These are phyloP conservation scores for Scaptomyza montana DNA, from an alignment of 1,140 invertebrate species.

Conservation along the genomic window DNA sequence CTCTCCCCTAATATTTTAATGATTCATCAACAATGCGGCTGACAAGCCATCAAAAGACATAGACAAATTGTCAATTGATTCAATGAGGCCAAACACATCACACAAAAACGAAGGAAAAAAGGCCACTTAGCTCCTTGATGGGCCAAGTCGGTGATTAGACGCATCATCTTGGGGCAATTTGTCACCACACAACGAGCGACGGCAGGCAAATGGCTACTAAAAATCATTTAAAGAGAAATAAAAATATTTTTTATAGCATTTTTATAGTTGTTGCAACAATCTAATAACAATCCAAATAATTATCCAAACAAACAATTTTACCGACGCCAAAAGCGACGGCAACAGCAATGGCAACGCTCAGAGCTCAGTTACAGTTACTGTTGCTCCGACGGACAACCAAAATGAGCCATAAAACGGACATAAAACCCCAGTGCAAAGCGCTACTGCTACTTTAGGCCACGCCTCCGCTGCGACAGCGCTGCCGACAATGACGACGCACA, in stretches of 20 bases:
- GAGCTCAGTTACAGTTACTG: slow-evolving; percentile 45
- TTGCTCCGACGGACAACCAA: slow-evolving; percentile 65
- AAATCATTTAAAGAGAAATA: slow-evolving; percentile 82
- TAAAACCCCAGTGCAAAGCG: slow-evolving; percentile 75
- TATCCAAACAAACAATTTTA: slow-evolving; percentile 80
- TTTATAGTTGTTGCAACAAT: slow-evolving; percentile 83
- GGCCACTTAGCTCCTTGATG: slow-evolving; percentile 33
- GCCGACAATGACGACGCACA: slow-evolving; percentile 45
- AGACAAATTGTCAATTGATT: slow-evolving; percentile 54
- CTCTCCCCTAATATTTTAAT: slow-evolving; percentile 19
- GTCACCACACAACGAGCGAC: slow-evolving; percentile 67
- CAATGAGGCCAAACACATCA: slow-evolving; percentile 35
- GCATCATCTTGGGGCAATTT: slow-evolving; percentile 76
- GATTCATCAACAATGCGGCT: slow-evolving; percentile 34
- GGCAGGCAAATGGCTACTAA: slow-evolving; percentile 68
- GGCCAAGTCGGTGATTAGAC: slow-evolving; percentile 65
- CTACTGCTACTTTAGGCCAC: slow-evolving; percentile 72
- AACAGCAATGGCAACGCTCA: slow-evolving; percentile 50
- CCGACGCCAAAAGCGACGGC: slow-evolving; percentile 72
- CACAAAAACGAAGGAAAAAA: slow-evolving; percentile 28
- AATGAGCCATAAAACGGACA: slow-evolving; percentile 80
- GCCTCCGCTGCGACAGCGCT: slow-evolving; percentile 49
- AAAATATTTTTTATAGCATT: slow-evolving; percentile 82
- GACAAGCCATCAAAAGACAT: slow-evolving; percentile 19
- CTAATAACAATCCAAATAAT: slow-evolving; percentile 83